Evolutionary conservation across 2,113 vertebrate species (phyloP), one percentile per base, ranked within the genome.

Genomic region (Dicaeum eximium): DNA sequence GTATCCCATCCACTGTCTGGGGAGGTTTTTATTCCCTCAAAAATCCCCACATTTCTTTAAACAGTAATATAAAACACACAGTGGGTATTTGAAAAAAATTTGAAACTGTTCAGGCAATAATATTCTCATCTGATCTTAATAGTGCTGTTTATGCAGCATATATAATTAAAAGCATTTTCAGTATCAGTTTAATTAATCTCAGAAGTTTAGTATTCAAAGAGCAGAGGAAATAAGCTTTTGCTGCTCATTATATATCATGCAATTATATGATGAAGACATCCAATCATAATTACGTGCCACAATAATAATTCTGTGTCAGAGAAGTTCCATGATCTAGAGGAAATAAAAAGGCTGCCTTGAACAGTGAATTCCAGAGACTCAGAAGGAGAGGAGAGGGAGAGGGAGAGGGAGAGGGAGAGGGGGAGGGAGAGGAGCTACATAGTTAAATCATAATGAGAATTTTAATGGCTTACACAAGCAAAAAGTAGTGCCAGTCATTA

Each of bases 91-190:
- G 56, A 88, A 90, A 96, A 87, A 91, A 81, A 0, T 2, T 23
- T 74, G 64, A 80, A 93, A 77, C 50, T 80, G 18, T 72, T 95
- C 86, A 87, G 73, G 84, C 51, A 93, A 58, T 85, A 80, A 75
- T 74, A 91, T 58, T 82, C 77, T 87, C 91, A 65, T 56, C 88
- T 96, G 92, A 97, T 95, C 70, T 78, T 93, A 95, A 87, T 31
- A 83, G 79, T 80, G 94, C 56, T 84, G 79, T 84, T 97, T 93
- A 90, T 75, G 82, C 65, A 93, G 92, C 75, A 72, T 62, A 77
- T 85, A 51, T 92, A 95, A 95, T 97, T 95, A 94, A 96, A 95
- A 94, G 80, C 87, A 91, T 89, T 92, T 84, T 87, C 93, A 57
- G 33, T 62, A 93, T 70, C 72, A 88, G 38, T 35, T 61, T 92